phyloP scores from a whole-genome alignment of 1,140 invertebrate species.

The Delia radicum region DNA sequence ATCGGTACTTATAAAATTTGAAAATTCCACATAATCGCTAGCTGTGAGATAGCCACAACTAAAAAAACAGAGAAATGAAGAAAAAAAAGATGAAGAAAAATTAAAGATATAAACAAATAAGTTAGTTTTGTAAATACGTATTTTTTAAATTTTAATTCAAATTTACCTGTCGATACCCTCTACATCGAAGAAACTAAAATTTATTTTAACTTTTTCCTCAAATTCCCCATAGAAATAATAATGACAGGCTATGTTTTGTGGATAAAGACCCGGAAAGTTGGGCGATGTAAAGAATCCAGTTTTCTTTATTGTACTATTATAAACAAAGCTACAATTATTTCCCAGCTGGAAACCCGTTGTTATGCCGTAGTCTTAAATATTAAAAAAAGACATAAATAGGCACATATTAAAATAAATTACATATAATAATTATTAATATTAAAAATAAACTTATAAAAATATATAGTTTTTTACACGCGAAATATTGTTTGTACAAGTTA shows the following conservation, averaged over 20 bases:
- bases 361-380: conserved; percentile 70
- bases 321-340: conserved; percentile 79
- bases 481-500: no score
- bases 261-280: conserved; percentile 91
- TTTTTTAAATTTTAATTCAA: neutral
- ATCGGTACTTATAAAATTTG: conserved; percentile 86
- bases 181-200: conserved; percentile 88
- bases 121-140: neutral
- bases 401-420: no score
- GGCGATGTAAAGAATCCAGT: conserved; percentile 87
- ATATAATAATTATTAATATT: no score
- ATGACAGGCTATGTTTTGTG: conserved; percentile 89
- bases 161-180: conserved; percentile 88
- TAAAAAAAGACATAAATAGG: no score
- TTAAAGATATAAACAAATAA: neutral
- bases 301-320: conserved; percentile 74
- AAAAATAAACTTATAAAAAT: no score
- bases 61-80: conserved; percentile 23
- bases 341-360: conserved; percentile 72
- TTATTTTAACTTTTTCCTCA: conserved; percentile 80
- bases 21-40: conserved; percentile 93
- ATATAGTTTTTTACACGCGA: neutral
- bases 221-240: conserved; percentile 87
- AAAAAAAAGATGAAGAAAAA: neutral
- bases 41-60: conserved; percentile 85